Base-by-base conservation (phyloP, 2,797 vertebrate species). In the Discoglossus pictus region DNA sequence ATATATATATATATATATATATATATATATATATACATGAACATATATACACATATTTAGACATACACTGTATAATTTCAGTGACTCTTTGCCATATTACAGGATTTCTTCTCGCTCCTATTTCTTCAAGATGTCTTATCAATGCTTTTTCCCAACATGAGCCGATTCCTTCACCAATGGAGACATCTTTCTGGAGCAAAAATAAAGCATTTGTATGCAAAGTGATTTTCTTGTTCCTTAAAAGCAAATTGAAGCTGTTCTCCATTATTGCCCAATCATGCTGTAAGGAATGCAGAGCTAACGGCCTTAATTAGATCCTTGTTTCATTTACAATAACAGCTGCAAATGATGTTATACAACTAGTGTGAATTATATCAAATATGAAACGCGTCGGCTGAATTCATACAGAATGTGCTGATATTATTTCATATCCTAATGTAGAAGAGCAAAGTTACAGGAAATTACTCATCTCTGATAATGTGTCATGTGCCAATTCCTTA, bases 121-220 rank as follows among this genome's bases (percentile, higher is more conserved):
- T n/a, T n/a, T n/a, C 50, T 31, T 9, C 38, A 54, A 53, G 47
- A 42, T 15, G 7, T 21, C 9, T 16, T 51, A 70, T 70, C 36
- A 58, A 63, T 56, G 51, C 42, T 42, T 70, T 70, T 63, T 40
- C 44, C 47, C 35, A 35, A 25, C 46, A 58, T 56, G 46, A 38
- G 39, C n/a, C 21, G 18, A 6, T 59, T 63, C 38, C 13, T 23
- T 25, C 63, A 31, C 11, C 18, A 15, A 40, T 40, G 35, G 15
- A 34, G 23, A 42, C 48, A 43, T 24, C 23, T 63, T 48, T 25
- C 24, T 18, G 39, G 18, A 56, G 11, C 8, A 70, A 56, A n/a
- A 63, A 63, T 42, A 35, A 63, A 61, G 43, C 24, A 70, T 70
- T 70, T 63, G 36, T 58, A 63, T 70, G 51, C 60, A 70, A 56